Conservation (phyloP, 2,888 invertebrate species). For the Orthonevra nobilis region DNA sequence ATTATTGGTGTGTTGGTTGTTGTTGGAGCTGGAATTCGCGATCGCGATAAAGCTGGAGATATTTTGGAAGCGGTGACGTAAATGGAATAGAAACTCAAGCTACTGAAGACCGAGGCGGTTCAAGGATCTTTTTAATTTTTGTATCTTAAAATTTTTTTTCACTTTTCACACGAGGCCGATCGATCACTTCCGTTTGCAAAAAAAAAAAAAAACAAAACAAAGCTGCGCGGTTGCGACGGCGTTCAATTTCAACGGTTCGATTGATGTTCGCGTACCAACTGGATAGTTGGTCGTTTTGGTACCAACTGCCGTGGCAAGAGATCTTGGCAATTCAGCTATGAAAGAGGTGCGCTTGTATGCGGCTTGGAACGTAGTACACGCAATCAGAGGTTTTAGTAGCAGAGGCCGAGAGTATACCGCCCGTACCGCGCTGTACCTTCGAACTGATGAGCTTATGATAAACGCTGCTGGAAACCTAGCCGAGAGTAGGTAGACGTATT, state of each 20-base stretch:
- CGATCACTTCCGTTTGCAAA: no score
- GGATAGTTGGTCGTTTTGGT: no score
- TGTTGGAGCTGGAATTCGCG: constrained; percentile 20
- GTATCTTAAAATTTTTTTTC: not conserved
- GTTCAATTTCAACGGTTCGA: constrained; percentile 73
- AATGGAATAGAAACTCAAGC: constrained; percentile 75
- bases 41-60: constrained; percentile 15
- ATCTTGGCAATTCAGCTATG: constrained; percentile 61
- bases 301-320: constrained; percentile 53
- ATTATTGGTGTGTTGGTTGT: constrained; percentile 24
- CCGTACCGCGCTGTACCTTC: not conserved
- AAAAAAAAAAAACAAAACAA: constrained; percentile 6
- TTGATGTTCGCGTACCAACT: constrained; percentile 76
- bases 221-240: constrained; percentile 17
- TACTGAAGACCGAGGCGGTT: no score
- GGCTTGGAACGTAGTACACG: not conserved
- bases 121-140: no score
- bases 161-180: not conserved
- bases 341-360: constrained; percentile 29
- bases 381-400: no score
- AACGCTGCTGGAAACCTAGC: constrained; percentile 8
- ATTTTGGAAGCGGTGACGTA: constrained; percentile 74
- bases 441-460: not conserved
- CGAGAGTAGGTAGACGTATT: not conserved
- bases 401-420: constrained; percentile 9